phyloP scores from a whole-genome alignment of 2,113 vertebrate genomes.

The Pteruthius melanotis region DNA sequence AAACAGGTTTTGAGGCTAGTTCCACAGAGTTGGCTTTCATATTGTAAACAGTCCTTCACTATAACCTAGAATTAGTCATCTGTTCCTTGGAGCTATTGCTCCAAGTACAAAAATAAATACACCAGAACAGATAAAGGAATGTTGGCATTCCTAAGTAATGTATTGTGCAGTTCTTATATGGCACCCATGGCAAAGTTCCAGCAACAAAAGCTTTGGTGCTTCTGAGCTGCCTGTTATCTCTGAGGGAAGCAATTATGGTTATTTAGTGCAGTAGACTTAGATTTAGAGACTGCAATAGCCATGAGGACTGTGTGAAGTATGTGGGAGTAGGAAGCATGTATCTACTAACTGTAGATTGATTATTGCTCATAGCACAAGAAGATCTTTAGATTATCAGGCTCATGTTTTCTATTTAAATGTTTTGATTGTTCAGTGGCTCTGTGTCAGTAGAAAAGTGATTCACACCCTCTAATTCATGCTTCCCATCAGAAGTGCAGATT shows the following conservation, averaged over 20 bases:
- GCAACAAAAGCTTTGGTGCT: not conserved
- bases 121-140: not conserved
- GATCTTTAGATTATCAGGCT: not conserved
- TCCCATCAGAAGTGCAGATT: not conserved
- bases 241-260: not conserved
- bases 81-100: not conserved
- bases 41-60: not conserved
- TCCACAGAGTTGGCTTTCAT: not conserved
- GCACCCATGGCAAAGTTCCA: not conserved
- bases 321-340: not conserved
- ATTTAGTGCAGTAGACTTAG: not conserved
- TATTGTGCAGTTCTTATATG: not conserved
- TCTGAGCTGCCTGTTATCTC: not conserved
- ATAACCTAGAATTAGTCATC: not conserved
- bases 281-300: not conserved
- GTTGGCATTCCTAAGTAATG: not conserved
- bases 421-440: not conserved
- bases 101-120: not conserved
- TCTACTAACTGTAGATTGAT: not conserved
- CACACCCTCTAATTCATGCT: not conserved
- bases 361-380: not conserved
- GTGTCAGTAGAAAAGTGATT: not conserved
- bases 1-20: not conserved
- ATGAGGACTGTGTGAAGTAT: not conserved
- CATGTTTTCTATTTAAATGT: not conserved